Conservation (phyloP, 2,113 vertebrate species). For the Todiramphus chloris region DNA sequence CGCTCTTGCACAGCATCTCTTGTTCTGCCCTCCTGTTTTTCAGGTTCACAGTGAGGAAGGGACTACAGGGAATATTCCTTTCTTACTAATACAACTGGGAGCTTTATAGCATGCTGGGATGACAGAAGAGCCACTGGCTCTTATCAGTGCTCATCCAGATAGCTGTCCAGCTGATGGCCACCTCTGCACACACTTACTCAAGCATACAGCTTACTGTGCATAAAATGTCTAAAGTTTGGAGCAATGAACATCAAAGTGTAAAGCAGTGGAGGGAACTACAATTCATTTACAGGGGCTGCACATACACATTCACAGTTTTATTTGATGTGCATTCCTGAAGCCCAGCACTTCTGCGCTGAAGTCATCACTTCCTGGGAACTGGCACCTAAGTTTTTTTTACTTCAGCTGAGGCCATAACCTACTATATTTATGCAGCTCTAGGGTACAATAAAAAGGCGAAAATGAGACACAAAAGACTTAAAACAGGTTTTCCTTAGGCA, state of each 20-base stretch:
- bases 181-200: not conserved
- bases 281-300: not conserved
- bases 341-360: not conserved
- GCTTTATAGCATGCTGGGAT: not conserved
- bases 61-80: not conserved
- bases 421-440: not conserved
- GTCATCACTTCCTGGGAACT: not conserved
- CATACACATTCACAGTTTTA: not conserved
- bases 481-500: not conserved
- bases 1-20: not conserved
- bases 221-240: not conserved
- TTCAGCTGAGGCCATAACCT: not conserved
- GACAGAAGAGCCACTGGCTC: not conserved
- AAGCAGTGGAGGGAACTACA: not conserved
- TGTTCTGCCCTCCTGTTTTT: not conserved
- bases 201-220: not conserved
- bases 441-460: not conserved
- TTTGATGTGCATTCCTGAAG: not conserved
- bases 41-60: not conserved
- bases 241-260: not conserved
- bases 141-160: not conserved
- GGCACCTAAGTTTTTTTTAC: not conserved
- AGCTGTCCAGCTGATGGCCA: not conserved
- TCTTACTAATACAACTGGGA: not conserved
- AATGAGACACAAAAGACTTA: not conserved